Evolutionary conservation across 2,113 vertebrate species (phyloP), one percentile per base, ranked within the genome.

Genomic region (Laticauda colubrina): DNA sequence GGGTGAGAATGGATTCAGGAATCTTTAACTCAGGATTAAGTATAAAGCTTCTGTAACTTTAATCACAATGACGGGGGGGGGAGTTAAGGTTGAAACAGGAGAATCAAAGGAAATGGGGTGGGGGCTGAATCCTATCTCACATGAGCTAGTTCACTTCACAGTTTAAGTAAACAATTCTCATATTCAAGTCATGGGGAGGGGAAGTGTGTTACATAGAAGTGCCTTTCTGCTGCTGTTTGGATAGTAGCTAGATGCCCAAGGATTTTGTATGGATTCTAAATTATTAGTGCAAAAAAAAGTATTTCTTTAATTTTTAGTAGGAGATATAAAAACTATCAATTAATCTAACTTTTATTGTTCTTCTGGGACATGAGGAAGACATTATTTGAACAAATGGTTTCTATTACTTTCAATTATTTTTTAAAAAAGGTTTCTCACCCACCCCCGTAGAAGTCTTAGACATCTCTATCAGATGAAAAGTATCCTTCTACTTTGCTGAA

Each of bases 151-250:
- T 97, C 96, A 96, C 95, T 96, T 96, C 95, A 75, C 95, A 95
- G 96, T 97, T 97, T 97, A 97, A 97, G 96, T 97, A 97, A 97
- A 97, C 96, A 97, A 94, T 97, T 97, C 96, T 97, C 96, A 97
- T 97, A 95, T 96, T 93, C 93, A 96, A 95, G 94, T 95, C 96
- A 95, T 5, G 55, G 55, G 18, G 55, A 85, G 75, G 39, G 14
- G 29, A 86, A 5, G 59, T 64, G 29, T 96, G 96, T 97, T 97
- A 96, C 90, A 94, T 91, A 96, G 96, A 97, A 96, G 95, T 95
- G 96, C 94, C 94, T 97, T 95, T 96, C 89, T 90, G 94, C 96
- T 96, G 95, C 96, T 97, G 96, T 97, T 97, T 96, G 95, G 95
- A 97, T 97, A 97, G 94, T 96, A 96, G 95, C 94, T 96, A 96